These are phyloP conservation scores for Telmatherina bonti DNA, from an alignment of 2,797 vertebrate species.

Conservation along the genomic window DNA sequence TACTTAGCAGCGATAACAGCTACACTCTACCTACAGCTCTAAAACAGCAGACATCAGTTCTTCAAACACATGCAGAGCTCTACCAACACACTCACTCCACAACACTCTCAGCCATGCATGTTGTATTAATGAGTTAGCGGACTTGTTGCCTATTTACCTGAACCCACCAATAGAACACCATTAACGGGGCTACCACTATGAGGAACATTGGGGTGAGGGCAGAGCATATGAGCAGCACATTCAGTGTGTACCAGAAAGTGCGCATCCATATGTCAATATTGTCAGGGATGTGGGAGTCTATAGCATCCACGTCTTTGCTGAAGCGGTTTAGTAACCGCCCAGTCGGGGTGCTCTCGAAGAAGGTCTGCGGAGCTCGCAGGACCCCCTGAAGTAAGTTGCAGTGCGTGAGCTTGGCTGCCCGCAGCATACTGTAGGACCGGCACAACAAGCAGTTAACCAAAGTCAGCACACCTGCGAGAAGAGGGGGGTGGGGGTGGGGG, in stretches of 20 bases:
- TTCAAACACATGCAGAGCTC: conserved; percentile 47
- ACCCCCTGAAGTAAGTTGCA: conserved; percentile 82
- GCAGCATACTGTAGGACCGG: conserved; percentile 84
- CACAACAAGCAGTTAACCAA: conserved; percentile 83
- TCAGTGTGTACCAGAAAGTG: conserved; percentile 89
- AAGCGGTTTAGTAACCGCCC: conserved; percentile 88
- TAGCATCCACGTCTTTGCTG: conserved; percentile 87
- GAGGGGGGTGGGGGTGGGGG: conserved; percentile 42
- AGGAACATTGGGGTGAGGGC: conserved; percentile 87
- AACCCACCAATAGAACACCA: conserved; percentile 89
- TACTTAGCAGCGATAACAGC: conserved; percentile 51
- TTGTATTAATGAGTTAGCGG: conserved; percentile 82
- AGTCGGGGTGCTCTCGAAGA: conserved; percentile 86
- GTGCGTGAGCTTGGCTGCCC: conserved; percentile 80
- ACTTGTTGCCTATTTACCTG: conserved; percentile 87
- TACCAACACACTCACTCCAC: conserved; percentile 56
- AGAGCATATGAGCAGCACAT: conserved; percentile 88
- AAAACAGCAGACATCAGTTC: conserved; percentile 44
- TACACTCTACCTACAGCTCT: conserved; percentile 61
- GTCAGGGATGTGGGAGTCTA: conserved; percentile 85
- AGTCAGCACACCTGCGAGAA: conserved; percentile 83
- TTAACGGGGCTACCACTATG: conserved; percentile 86
- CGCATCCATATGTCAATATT: conserved; percentile 90
- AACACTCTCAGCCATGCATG: conserved; percentile 68
- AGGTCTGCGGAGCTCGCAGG: conserved; percentile 84